Evolutionary conservation across 2,888 invertebrate species (phyloP), one percentile per base, ranked within the genome.

Genomic region (Eledone cirrhosa): DNA sequence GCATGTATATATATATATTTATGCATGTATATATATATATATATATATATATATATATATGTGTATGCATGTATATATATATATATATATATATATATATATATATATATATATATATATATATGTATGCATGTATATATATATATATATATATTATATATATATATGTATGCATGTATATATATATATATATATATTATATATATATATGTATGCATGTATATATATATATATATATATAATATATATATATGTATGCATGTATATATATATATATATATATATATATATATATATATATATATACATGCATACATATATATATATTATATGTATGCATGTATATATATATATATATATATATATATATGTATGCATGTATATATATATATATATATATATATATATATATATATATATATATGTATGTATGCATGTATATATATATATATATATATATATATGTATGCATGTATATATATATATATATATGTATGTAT

Each of bases 211-310:
- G 16, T 67, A 27, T 2, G 4, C 3, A 67, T 67, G 27, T 67
- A 11, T 7, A 8, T 27, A 11, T 0, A n/a, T 7, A 16, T 67
- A n/a, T 27, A 19, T n/a, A n/a, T n/a, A n/a, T n/a, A n/a, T n/a
- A n/a, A n/a, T 1, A n/a, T 67, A n/a, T 27, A 8, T 0, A 24
- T 7, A 27, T 7, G 19, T 7, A n/a, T 1, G 29, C 24, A 65
- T 0, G 2, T n/a, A 14, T 4, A 63, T 1, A 13, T 4, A 65
- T 4, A 24, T 24, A 65, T 24, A 65, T 65, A 24, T 24, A 65
- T 65, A 65, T 65, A 65, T 65, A 65, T 65, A 65, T 65, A 65
- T 65, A 24, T 65, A 24, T 65, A 24, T 65, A 24, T 65, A 24
- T 65, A 24, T 65, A 24, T 65, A 65, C 29, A 22, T 65, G 16